phyloP scores from a whole-genome alignment of 2,888 invertebrate genomes.

The Bombyx huttoni region DNA sequence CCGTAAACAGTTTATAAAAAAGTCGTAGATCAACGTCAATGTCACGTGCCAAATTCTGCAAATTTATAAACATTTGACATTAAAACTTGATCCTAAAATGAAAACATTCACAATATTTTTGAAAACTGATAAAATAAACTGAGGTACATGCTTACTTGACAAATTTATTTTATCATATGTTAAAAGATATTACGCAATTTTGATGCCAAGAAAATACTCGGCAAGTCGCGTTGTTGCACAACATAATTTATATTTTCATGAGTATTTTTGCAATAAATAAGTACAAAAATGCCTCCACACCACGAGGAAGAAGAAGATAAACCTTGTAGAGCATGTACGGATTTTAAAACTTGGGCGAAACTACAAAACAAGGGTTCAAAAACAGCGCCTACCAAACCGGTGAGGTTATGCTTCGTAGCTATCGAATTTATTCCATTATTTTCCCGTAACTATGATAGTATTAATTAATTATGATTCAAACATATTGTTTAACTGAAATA shows the following conservation, averaged over 20 bases:
- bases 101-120: too few species aligned
- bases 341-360: conserved; percentile 81
- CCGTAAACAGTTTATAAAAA: too few species aligned
- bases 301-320: conserved; percentile 54
- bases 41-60: conserved; percentile 9
- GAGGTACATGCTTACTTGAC: too few species aligned
- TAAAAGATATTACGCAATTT: too few species aligned
- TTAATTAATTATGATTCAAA: background rate
- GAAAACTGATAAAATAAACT: too few species aligned
- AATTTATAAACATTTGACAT: too few species aligned
- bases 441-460: background rate
- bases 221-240: conserved; percentile 23
- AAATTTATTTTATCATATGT: too few species aligned
- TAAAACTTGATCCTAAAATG: too few species aligned
- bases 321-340: conserved; percentile 79
- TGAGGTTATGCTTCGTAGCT: conserved; percentile 29
- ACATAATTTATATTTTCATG: conserved; percentile 21
- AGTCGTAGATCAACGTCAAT: conserved; percentile 3
- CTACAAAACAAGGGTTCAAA: conserved; percentile 57
- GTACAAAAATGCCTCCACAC: conserved; percentile 39
- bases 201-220: background rate
- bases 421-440: conserved; percentile 12
- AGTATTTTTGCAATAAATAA: conserved; percentile 12
- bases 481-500: background rate
- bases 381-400: conserved; percentile 30